Percentiles rank a stretch among this genome's conserved stretches.
Conservation (phyloP, 2,888 invertebrate genomes). For the Yponomeuta sedellus region DNA sequence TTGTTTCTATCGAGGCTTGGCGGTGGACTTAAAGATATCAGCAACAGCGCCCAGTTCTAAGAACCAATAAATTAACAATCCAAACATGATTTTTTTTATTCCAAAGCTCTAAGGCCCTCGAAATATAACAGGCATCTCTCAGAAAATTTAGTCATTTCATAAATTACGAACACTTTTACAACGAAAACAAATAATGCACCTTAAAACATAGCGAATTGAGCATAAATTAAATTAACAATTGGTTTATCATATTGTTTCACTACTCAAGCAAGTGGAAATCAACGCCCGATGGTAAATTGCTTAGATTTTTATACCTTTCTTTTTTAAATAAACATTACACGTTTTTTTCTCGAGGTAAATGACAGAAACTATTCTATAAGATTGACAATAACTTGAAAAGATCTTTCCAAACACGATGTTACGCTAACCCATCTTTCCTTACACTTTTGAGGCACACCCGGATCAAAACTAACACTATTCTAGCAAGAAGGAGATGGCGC, state of each 20-base stretch:
- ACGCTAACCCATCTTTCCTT: not conserved
- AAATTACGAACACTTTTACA: conserved; percentile 6
- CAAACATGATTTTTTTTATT: conserved; percentile 11
- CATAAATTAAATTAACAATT: conserved; percentile 2
- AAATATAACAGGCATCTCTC: conserved; percentile 13
- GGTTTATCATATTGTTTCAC: not conserved
- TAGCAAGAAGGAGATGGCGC: not conserved
- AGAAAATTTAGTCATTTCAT: conserved; percentile 8
- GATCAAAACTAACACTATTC: not conserved
- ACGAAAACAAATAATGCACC: not conserved
- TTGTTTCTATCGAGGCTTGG: conserved; percentile 36
- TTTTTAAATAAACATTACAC: not conserved
- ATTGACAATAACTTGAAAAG: not conserved
- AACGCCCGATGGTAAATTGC: conserved; percentile 1
- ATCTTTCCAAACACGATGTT: conserved; percentile 2
- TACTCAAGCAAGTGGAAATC: not conserved
- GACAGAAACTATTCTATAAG: not conserved
- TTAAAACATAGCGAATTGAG: conserved; percentile 6
- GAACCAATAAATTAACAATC: conserved; percentile 8
- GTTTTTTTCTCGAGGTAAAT: not conserved
- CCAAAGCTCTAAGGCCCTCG: not conserved
- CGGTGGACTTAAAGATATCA: conserved; percentile 29
- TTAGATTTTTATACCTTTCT: not conserved
- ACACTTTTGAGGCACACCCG: conserved; percentile 6
- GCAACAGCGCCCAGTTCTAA: conserved; percentile 30